Conservation (phyloP, 2,888 invertebrate species). For the Eupithecia vulgata region DNA sequence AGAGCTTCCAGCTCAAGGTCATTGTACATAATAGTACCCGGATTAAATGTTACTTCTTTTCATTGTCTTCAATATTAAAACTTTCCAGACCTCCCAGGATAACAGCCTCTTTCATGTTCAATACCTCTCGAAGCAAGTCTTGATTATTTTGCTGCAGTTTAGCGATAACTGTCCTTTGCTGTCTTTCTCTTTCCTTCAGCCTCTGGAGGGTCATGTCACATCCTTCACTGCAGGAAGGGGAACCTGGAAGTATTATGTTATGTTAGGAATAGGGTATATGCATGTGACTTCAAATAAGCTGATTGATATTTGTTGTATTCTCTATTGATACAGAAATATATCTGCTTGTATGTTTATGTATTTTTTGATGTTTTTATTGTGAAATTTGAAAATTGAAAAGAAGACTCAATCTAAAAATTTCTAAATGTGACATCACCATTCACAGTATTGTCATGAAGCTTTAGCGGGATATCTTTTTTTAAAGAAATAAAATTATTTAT, state of each 20-base stretch:
- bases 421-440: no score
- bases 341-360: no score
- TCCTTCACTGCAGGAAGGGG: constrained; percentile 61
- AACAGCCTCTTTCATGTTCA: constrained; percentile 44
- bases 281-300: no score
- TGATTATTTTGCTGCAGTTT: constrained; percentile 66
- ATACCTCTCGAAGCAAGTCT: constrained; percentile 61
- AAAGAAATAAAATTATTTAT: no score
- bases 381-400: no score
- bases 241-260: constrained; percentile 45
- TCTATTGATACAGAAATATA: no score
- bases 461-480: no score
- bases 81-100: constrained; percentile 51
- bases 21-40: not conserved
- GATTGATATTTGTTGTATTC: no score
- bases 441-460: no score
- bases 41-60: constrained; percentile 24
- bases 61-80: constrained; percentile 38
- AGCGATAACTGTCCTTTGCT: constrained; percentile 62
- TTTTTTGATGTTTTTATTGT: no score
- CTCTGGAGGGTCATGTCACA: constrained; percentile 62
- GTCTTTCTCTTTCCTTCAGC: constrained; percentile 62
- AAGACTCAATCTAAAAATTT: no score
- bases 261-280: no score
- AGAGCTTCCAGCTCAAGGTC: not conserved